These are phyloP conservation scores for Rapana venosa DNA, from an alignment of 2,888 invertebrate genomes.

Conservation along the genomic window DNA sequence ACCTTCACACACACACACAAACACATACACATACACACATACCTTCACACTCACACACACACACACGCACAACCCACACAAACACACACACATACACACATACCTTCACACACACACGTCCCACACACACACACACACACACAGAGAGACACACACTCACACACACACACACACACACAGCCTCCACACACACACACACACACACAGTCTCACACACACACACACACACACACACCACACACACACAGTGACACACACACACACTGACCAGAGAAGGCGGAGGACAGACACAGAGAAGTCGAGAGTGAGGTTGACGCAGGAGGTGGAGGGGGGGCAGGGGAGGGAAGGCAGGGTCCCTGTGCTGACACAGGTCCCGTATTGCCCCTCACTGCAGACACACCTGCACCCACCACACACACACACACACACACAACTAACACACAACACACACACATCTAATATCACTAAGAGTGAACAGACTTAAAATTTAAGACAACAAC, in stretches of 20 bases:
- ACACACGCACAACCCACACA: too few species aligned
- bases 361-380: slow-evolving; percentile 59
- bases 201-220: slow-evolving; percentile 67
- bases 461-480: too few species aligned
- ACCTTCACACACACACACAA: too few species aligned
- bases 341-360: slow-evolving; percentile 54
- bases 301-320: background rate
- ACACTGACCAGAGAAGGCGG: background rate
- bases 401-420: slow-evolving; percentile 17
- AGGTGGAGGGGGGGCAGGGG: slow-evolving; percentile 34
- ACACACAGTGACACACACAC: slow-evolving; percentile 43
- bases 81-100: background rate
- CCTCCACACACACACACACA: slow-evolving; percentile 50
- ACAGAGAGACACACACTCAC: too few species aligned
- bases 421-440: too few species aligned
- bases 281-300: background rate
- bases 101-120: background rate
- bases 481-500: too few species aligned
- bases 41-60: too few species aligned
- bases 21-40: too few species aligned
- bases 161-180: too few species aligned
- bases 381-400: slow-evolving; percentile 48
- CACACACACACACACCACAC: slow-evolving; percentile 65
- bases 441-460: too few species aligned
- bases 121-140: background rate